Evolutionary conservation across 2,888 invertebrate genomes (phyloP).

Genomic region (Euplagia quadripunctaria): DNA sequence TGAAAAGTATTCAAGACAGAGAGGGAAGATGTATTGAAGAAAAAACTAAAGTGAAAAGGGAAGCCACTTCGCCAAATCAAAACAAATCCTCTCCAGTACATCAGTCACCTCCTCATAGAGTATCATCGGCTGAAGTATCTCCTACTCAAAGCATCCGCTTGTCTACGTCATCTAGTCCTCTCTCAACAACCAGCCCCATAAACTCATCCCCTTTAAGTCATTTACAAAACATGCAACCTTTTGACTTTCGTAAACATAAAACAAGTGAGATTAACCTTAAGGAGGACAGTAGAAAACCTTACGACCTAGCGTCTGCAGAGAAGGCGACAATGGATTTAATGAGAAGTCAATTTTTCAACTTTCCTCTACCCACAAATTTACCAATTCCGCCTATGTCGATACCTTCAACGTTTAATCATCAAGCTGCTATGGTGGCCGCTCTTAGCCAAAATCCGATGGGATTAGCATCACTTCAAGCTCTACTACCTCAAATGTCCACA

Average conservation of each 20-base stretch:
- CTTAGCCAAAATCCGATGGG: conserved; percentile 88
- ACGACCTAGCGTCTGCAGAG: conserved; percentile 71
- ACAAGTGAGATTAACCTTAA: conserved; percentile 72
- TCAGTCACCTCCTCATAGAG: conserved; percentile 70
- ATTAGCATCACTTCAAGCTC: conserved; percentile 89
- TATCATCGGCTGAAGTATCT: conserved; percentile 77
- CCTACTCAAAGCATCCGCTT: conserved; percentile 75
- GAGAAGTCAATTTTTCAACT: conserved; percentile 89
- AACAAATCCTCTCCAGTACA: conserved; percentile 68
- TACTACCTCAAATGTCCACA: conserved; percentile 88
- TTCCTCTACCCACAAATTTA: conserved; percentile 87
- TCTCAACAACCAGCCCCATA: conserved; percentile 87
- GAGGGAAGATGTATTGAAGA: conserved; percentile 61
- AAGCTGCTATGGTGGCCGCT: conserved; percentile 90
- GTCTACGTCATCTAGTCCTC: conserved; percentile 83
- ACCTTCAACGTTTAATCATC: conserved; percentile 87
- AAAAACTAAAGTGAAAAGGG: conserved; percentile 69
- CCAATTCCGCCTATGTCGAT: conserved; percentile 87
- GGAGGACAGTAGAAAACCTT: conserved; percentile 83
- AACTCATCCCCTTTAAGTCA: conserved; percentile 94
- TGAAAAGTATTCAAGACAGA: conserved; percentile 80
- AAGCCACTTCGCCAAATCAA: conserved; percentile 72
- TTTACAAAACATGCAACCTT: conserved; percentile 98
- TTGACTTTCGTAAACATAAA: conserved; percentile 93
- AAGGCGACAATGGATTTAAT: conserved; percentile 88